Evolutionary conservation across 2,888 invertebrate species (phyloP).

Genomic region (Lasioglossum oenotherae): DNA sequence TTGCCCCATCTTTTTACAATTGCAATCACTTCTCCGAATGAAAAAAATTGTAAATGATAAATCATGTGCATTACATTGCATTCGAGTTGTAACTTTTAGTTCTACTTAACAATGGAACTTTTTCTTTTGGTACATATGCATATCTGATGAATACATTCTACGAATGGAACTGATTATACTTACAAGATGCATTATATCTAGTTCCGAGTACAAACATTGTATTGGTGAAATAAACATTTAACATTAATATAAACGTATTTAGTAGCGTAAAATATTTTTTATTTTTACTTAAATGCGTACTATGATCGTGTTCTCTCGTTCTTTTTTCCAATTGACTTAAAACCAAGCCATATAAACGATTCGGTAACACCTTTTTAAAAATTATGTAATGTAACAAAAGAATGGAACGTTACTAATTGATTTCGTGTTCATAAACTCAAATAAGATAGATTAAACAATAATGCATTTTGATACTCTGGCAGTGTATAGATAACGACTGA

Average conservation of each 20-base stretch:
- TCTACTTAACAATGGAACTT: slow-evolving; percentile 61
- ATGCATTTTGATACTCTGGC: slow-evolving; percentile 59
- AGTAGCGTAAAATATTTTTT: neutral
- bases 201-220: slow-evolving; percentile 40
- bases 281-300: slow-evolving; percentile 59
- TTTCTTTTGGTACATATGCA: slow-evolving; percentile 10
- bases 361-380: neutral
- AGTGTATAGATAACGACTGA: slow-evolving; percentile 62
- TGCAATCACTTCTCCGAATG: neutral
- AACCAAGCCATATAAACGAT: neutral
- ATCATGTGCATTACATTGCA: slow-evolving; percentile 21
- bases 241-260: slow-evolving; percentile 22
- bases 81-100: slow-evolving; percentile 45
- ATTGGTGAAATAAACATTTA: slow-evolving; percentile 33
- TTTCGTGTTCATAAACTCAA: neutral
- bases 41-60: slow-evolving; percentile 5
- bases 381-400: neutral
- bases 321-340: neutral
- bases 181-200: slow-evolving; percentile 46
- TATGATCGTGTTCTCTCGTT: slow-evolving; percentile 21
- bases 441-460: neutral
- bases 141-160: slow-evolving; percentile 29
- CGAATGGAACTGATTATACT: slow-evolving; percentile 26
- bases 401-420: neutral
- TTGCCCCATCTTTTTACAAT: slow-evolving; percentile 21